Base-by-base conservation (phyloP, 2,797 vertebrate genomes). In the Caiman crocodilus region DNA sequence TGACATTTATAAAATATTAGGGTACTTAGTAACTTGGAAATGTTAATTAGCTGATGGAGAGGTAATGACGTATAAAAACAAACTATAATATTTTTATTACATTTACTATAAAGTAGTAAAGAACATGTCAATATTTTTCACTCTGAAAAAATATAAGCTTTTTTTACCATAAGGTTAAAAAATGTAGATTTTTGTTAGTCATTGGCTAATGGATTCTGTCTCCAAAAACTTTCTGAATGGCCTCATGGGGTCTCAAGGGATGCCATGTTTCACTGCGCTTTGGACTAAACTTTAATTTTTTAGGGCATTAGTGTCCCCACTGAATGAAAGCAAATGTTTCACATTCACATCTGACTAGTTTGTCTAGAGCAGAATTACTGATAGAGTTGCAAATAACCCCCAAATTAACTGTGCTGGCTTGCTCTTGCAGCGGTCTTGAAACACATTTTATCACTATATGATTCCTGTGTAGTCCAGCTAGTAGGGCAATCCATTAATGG, bases 1-100 rank as follows among this genome's bases (percentile, higher is more conserved):
- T 7, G 7, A 15, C 94, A 82, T 94, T 95, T 95, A 58, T 95
- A 87, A 96, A 94, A 91, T 87, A 76, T 20, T 30, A 21, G 42
- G 25, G 82, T 61, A 21, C 23, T 92, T 79, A 82, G 35, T 32
- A 64, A 50, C 42, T 50, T 50, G 21, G 87, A 78, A 87, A 32
- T 0, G 0, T 79, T 77, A 77, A 35, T 56, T 87, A 64, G 69
- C 78, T 90, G 55, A 73, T 93, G 60, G 89, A 79, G 67, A 81
- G 71, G 7, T 21, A 77, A 59, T 82, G 87, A 56, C 85, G 92
- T 90, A 80, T 55, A 76, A 81, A 87, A 82, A 60, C 14, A 87
- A 84, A 87, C 95, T 93, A 78, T 76, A 80, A 17, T 71, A 23
- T 35, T 91, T 77, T 84, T 26, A 85, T 87, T 64, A 92, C 20